These are phyloP conservation scores for Neoitamus cyanurus DNA, from an alignment of 2,888 invertebrate species.

Conservation along the genomic window DNA sequence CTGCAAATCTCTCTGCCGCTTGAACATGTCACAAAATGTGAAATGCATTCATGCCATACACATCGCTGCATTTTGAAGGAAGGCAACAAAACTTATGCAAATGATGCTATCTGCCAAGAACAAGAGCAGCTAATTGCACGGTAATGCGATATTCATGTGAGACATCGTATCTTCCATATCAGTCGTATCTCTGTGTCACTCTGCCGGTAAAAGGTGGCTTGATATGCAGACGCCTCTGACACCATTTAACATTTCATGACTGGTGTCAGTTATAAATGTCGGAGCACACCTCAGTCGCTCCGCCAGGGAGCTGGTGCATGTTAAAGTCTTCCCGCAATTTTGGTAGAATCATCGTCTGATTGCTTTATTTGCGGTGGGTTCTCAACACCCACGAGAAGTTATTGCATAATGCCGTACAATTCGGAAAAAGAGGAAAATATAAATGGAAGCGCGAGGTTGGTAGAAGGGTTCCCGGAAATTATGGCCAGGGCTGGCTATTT, in stretches of 20 bases:
- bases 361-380: neutral
- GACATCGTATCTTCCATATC: constrained; percentile 29
- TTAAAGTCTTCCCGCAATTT: neutral
- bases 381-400: neutral
- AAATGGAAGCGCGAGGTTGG: neutral
- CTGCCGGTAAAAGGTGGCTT: constrained; percentile 21
- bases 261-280: constrained; percentile 4
- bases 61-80: neutral
- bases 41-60: constrained; percentile 37
- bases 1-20: neutral
- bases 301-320: neutral
- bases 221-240: constrained; percentile 15
- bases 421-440: neutral
- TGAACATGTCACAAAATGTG: constrained; percentile 6
- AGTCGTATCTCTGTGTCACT: constrained; percentile 28
- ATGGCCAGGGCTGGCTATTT: neutral
- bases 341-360: neutral
- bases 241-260: constrained; percentile 13
- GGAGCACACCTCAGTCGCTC: neutral
- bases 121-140: constrained; percentile 55
- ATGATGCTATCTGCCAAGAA: constrained; percentile 51
- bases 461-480: neutral
- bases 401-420: neutral
- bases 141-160: constrained; percentile 55
- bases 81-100: constrained; percentile 33